Conservation (phyloP, 2,888 invertebrate genomes). For the Lasioglossum zephyrum region DNA sequence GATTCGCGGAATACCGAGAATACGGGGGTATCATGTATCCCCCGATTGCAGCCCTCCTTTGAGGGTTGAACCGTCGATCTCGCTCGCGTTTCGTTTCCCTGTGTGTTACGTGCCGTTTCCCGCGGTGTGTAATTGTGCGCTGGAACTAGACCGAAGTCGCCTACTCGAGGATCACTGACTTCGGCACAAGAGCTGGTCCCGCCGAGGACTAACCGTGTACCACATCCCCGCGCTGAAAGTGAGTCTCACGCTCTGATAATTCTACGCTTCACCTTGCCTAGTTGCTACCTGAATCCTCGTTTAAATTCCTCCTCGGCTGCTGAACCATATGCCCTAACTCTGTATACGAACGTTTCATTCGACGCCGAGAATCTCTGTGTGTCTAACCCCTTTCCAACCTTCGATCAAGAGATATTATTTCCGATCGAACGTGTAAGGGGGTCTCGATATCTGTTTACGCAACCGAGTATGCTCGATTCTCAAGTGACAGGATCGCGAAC, state of each 20-base stretch:
- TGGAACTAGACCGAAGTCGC: conserved; percentile 42
- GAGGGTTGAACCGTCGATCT: conserved; percentile 63
- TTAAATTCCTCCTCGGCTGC: neutral
- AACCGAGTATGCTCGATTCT: neutral
- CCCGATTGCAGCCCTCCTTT: conserved; percentile 63
- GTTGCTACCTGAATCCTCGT: conserved; percentile 8
- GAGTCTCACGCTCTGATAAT: conserved; percentile 58
- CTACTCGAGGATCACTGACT: conserved; percentile 45
- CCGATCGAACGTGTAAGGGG: neutral
- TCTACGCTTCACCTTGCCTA: conserved; percentile 20
- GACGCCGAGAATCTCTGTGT: neutral
- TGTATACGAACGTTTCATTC: neutral
- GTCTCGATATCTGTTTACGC: neutral
- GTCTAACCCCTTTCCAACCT: neutral
- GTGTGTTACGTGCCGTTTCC: conserved; percentile 14
- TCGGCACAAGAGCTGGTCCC: conserved; percentile 63
- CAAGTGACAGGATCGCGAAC: neutral
- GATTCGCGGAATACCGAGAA: conserved; percentile 29
- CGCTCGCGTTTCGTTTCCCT: conserved; percentile 15
- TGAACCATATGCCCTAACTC: neutral
- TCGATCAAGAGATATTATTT: neutral
- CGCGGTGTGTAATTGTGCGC: conserved; percentile 54
- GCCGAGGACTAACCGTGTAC: conserved; percentile 72
- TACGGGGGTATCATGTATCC: conserved; percentile 64
- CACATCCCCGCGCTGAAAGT: conserved; percentile 75